Base-by-base conservation (phyloP, 2,888 invertebrate species). In the Agriopis marginaria region DNA sequence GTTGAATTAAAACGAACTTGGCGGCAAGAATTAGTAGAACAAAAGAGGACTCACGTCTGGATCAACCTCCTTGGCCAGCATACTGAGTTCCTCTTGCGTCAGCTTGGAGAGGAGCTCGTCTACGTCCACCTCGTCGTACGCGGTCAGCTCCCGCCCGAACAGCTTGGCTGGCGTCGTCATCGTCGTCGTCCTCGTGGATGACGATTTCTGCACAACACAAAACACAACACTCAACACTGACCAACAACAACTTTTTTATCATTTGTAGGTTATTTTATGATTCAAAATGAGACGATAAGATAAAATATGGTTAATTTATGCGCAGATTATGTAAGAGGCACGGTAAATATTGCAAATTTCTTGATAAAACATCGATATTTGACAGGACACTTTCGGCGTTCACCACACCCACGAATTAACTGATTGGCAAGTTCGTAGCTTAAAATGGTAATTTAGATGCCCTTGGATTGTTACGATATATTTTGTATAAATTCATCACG, bases 11-110 rank as follows among this genome's bases (percentile, higher is more conserved):
- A 32, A 32, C 32, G 32, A 32, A 59, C n/a, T 63, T 67, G n/a
- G 61, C 50, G 58, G 49, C 47, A 63, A 59, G 12, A 63, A 3
- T 2, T 53, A 8, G 45, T 12, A 47, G 23, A 66, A 2, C 40
- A 67, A 56, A 50, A 65, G 62, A 63, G 39, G 84, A 96, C 98
- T 98, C 95, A 99, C 99, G 95, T 99, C 99, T 77, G 99, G 99
- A 95, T 99, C 99, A 80, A 99, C 99, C 96, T 99, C 99, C 95
- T 98, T 98, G 84, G 99, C 99, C 84, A 99, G 95, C 91, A 99
- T 98, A 85, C 98, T 98, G 79, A 99, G 97, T 95, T 99, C 99
- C 89, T 99, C 99, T 62, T 98, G 96, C 70, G 98, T 97, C 76
- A 99, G 95, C 89, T 99, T 98, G 67, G 98, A 96, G 82, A 99